Base-by-base conservation (phyloP, 2,797 vertebrate genomes). In the Adelosebastes latens region DNA sequence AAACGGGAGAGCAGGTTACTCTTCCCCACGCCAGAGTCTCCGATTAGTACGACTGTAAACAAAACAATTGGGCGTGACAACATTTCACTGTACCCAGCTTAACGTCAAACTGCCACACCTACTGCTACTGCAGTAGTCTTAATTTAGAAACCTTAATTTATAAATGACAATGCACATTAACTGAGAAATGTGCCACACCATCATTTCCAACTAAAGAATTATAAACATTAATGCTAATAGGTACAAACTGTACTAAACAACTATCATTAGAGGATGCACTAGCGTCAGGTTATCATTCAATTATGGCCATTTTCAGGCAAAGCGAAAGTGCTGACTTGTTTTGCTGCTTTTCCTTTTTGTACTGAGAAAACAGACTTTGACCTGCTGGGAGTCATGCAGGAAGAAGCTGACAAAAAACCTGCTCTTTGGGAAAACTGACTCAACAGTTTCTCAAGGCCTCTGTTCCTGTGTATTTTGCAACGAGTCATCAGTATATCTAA, bases 1-100 rank as follows among this genome's bases (percentile, higher is more conserved):
- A 99, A 99, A 72, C 98, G 97, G 24, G 98, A 99, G 80, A 99
- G 95, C 55, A 99, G 96, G 91, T 99, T 99, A 90, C 98, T 99
- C 94, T 99, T 99, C 80, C 98, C 98, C 55, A 99, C 98, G 16
- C 98, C 98, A 0, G 98, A 99, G 93, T 99, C 98, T 85, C 98
- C 98, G 10, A 99, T 99, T 53, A 99, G 95, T 58, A 99, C 98
- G 79, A 99, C 98, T 99, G 70, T 11, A 86, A 89, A 3, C 1
- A 79, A 77, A 71, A 68, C 1, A 59, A 58, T 64, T 11, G 22
- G 27, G 11, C 25, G 16, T 25, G 46, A 8, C n/a, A 11, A 52
- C 71, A 32, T 34, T 53, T 49, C 5, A 42, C 32, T n/a, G 22
- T 14, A 22, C 39, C 42, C 20, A 52, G 10, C 2, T 74, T n/a